Base-by-base conservation (phyloP, 2,797 vertebrate genomes). In the Pterois miles region DNA sequence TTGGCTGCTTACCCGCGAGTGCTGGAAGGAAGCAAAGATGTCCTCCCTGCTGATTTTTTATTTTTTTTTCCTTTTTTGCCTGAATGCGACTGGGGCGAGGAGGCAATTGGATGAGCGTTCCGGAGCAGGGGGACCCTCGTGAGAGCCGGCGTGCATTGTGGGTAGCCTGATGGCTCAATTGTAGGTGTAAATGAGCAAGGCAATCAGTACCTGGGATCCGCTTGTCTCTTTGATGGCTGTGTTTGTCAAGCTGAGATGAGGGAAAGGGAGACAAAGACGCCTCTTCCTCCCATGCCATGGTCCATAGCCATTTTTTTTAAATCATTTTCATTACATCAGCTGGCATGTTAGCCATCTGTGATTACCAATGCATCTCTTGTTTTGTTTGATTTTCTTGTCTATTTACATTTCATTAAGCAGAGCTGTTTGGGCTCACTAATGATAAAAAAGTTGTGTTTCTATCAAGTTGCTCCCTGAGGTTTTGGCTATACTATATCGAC, bases 141-240 rank as follows among this genome's bases (percentile, higher is more conserved):
- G 82, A 85, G 83, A 80, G 69, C 40, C 8, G 27, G 65, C 40
- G 80, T 72, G 88, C 80, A 83, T 85, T 85, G 81, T 82, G 84
- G 85, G 74, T 78, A 82, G 46, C 70, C 71, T 85, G 90, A 92
- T 76, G 83, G 78, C 83, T 93, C 88, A 85, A 91, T 91, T 66
- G 34, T 65, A 33, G 79, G 46, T 82, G 78, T 65, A 82, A 86
- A 86, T 69, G 65, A 80, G 73, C 12, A 9, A 63, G 65, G 48
- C 71, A 48, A 76, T 77, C 76, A 57, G 83, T 74, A 78, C 71
- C 81, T 67, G 76, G 58, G 65, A 53, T 70, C 78, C 10, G 14
- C 71, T 82, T 72, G 73, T 84, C 66, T 87, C 62, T 65, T 67
- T 78, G 84, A 89, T 58, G 73, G 65, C 73, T 82, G 56, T 68